Evolutionary conservation across 1,140 invertebrate genomes (phyloP), one percentile per base, ranked within the genome.

Genomic region (Neotoxoptera formosana): DNA sequence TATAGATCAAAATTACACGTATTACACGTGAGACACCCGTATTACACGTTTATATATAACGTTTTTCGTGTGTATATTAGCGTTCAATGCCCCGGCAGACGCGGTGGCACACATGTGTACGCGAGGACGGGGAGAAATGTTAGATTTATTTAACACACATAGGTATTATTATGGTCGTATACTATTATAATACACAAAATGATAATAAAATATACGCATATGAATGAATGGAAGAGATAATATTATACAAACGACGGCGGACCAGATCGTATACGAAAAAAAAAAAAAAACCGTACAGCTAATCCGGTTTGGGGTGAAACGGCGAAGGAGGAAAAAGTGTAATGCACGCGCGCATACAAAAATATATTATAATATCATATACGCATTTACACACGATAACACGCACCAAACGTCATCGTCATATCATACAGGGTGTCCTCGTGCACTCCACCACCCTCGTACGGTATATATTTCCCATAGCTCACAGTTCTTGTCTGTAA

Each of bases 281-380:
- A 25, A 41, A 47, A 81, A 76, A 91, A 91, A 36, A 41, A 81
- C 47, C 34, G 48, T 51, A 45, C 41, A 36, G 47, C 7, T 53
- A 84, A 92, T 92, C 91, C 91, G 91, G 91, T 93, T 93, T 93
- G n/a, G 81, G 91, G 81, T 48, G 91, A 84, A 41, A 86, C 45
- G 41, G n/a, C 51, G 11, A 56, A 47, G 90, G 21, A 56, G 67
- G 67, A 91, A 76, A 76, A 47, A 47, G 20, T 30, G n/a, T 60
- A 90, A 25, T 47, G 41, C 47, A 76, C 41, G 60, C 30, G 45
- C 41, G 86, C n/a, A 51, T 34, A 87, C 11, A 67, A 17, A 67
- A 67, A n/a, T n/a, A n/a, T n/a, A n/a, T n/a, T 84, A 41, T 84
- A 45, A 84, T 41, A 84, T 21, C 30, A 23, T 41, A 41, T 53